Percentiles rank a stretch among this genome's conserved stretches.
Evolutionary conservation across 2,888 invertebrate genomes (phyloP).

Genomic region (Epicampocera succincta): DNA sequence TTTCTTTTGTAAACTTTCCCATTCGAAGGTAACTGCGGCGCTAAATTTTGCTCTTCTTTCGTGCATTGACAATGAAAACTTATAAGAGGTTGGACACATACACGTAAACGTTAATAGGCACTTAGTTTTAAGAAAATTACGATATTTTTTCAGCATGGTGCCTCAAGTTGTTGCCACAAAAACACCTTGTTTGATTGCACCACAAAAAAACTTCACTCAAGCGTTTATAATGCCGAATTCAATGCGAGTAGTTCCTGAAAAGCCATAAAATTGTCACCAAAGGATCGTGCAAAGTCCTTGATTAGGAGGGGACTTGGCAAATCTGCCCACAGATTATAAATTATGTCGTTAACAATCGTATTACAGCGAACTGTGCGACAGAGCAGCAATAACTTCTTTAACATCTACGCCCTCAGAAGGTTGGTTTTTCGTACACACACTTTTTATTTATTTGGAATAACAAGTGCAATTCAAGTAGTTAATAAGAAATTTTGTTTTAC

Average conservation of each 20-base stretch:
- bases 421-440: neutral
- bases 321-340: neutral
- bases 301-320: constrained; percentile 69
- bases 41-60: too few species aligned
- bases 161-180: too few species aligned
- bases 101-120: too few species aligned
- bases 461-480: constrained; percentile 55
- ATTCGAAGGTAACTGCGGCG: too few species aligned
- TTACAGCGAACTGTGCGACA: neutral
- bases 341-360: constrained; percentile 39
- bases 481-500: constrained; percentile 15
- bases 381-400: constrained; percentile 20
- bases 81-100: too few species aligned
- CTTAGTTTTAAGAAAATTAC: too few species aligned
- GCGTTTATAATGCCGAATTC: constrained; percentile 16
- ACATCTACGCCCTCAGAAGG: constrained; percentile 40
- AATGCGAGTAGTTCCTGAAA: constrained; percentile 17
- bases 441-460: constrained; percentile 12
- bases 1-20: too few species aligned
- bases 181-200: neutral
- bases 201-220: constrained; percentile 8
- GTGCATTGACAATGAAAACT: too few species aligned
- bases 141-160: too few species aligned
- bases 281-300: constrained; percentile 70
- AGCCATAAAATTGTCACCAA: constrained; percentile 59